Evolutionary conservation across 2,113 vertebrate species (phyloP).

Genomic region (Carlito syrichta): DNA sequence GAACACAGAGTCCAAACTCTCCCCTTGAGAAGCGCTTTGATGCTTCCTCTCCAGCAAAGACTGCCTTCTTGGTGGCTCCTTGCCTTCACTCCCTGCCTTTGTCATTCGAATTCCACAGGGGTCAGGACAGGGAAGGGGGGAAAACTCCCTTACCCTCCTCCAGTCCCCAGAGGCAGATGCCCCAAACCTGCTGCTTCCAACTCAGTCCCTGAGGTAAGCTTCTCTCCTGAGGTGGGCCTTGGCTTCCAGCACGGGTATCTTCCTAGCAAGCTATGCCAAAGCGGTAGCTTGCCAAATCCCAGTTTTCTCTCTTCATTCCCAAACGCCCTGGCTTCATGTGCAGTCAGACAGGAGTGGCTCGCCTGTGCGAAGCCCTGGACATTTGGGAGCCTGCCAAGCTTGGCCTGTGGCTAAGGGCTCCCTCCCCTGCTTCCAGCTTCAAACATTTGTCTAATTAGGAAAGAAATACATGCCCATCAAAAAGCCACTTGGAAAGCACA

Average conservation of each 20-base stretch:
- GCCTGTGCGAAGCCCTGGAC: fast-evolving
- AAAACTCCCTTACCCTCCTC: background rate
- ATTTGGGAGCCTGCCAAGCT: too few relatives aligned
- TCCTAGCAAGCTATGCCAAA: background rate
- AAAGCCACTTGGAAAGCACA: background rate
- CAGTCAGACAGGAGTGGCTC: background rate
- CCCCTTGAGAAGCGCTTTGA: background rate
- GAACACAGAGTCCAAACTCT: background rate
- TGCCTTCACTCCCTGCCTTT: background rate
- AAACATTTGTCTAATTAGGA: background rate
- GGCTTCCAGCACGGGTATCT: background rate
- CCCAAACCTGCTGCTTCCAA: background rate
- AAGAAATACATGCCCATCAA: background rate
- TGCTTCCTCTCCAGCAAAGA: background rate
- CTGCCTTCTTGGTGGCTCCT: background rate
- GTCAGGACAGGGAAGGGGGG: background rate
- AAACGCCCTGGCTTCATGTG: fast-evolving
- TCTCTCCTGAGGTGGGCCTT: background rate
- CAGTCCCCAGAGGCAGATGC: background rate
- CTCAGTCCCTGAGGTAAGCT: background rate
- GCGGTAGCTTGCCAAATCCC: background rate
- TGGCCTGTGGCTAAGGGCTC: background rate
- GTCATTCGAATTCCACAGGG: background rate
- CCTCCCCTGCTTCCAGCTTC: background rate
- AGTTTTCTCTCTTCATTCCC: background rate